Base-by-base conservation (phyloP, 1,140 invertebrate genomes). In the Eupeodes corollae region DNA sequence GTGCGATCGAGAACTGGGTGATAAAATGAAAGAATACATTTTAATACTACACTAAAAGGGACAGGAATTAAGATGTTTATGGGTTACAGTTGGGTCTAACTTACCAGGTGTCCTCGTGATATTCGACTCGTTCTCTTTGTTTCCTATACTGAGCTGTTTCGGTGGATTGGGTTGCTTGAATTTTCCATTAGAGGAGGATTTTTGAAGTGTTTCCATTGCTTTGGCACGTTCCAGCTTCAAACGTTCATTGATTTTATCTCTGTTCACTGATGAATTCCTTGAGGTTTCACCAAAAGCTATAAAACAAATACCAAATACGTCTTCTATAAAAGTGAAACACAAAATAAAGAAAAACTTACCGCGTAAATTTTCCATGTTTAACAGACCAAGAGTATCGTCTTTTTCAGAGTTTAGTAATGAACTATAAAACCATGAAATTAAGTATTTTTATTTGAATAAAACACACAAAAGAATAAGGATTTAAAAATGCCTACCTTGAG, bases 231-330 rank as follows among this genome's bases (percentile, higher is more conserved):
- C 62, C 8, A 48, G 52, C 42, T 52, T 56, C 10, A 65, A 53
- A 1, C 63, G 60, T 21, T 63, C 62, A 32, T 55, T 49, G 1
- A 64, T 39, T 32, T 53, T 41, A 3, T 47, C 51, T 1, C 18
- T 11, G 42, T 30, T 48, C n/a, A 32, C 45, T 16, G 42, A 53
- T 11, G 49, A 59, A 12, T 53, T 52, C 47, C 43, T 54, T 5
- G 62, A 59, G 30, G 54, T 18, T 31, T 65, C 62, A 2, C 62
- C 62, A 48, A 65, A 65, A 39, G 56, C 62, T 65, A 31, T 33
- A 41, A 19, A n/a, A 16, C 13, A 38, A 16, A 5, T 50, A n/a
- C 2, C 16, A n/a, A 13, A n/a, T 11, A 34, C 2, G 12, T 13
- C 8, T n/a, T 0, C n/a, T 26, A 18, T 15, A 14, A 16, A 3